phyloP scores from a whole-genome alignment of 2,888 invertebrate genomes.

The Eupeodes latifasciatus region DNA sequence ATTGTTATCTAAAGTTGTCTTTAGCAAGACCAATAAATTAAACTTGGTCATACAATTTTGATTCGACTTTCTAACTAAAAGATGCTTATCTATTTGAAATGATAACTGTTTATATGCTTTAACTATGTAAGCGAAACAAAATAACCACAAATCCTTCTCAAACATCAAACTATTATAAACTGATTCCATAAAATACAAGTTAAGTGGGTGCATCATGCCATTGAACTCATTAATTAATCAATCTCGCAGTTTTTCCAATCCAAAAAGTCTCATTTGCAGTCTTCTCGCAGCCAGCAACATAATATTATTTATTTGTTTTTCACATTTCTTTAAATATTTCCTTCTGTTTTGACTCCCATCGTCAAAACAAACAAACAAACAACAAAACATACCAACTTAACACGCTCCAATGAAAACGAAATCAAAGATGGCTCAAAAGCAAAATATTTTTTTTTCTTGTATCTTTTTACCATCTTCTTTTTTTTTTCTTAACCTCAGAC shows the following conservation, averaged over 20 bases:
- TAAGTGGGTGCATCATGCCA: constrained; percentile 51
- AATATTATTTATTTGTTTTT: constrained; percentile 32
- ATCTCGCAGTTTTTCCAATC: constrained; percentile 42
- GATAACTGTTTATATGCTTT: too few species aligned
- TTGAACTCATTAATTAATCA: constrained; percentile 71
- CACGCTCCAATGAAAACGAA: constrained; percentile 40
- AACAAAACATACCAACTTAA: constrained; percentile 19
- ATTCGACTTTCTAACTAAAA: too few species aligned
- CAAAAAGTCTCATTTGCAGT: neutral
- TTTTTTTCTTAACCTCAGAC: constrained; percentile 17
- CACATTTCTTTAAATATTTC: constrained; percentile 34
- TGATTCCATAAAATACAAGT: neutral
- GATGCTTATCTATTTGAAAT: too few species aligned
- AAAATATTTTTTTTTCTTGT: neutral
- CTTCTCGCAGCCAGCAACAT: neutral
- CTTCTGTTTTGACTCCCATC: constrained; percentile 53
- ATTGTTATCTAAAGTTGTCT: neutral
- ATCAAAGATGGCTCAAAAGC: constrained; percentile 33
- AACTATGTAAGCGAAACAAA: neutral
- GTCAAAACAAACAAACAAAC: constrained; percentile 21
- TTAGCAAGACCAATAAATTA: too few species aligned
- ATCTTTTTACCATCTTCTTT: constrained; percentile 7
- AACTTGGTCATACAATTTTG: too few species aligned
- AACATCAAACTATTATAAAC: neutral
- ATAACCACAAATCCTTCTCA: neutral